Evolutionary conservation across 1,140 invertebrate species (phyloP), one percentile per base, ranked within the genome.

Genomic region (Amyelois transitella): DNA sequence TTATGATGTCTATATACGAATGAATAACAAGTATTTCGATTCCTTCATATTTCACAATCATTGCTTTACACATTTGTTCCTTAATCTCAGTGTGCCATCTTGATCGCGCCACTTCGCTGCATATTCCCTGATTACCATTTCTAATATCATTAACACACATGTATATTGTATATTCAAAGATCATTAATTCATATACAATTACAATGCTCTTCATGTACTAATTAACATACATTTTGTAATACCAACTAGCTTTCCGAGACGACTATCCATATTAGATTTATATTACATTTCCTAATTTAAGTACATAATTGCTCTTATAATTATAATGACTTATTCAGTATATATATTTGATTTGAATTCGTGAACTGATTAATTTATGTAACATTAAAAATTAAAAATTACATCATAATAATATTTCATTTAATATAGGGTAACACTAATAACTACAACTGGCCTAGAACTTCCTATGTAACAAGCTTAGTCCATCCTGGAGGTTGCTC

Each of bases 31-130:
- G 17, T 8, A 38, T 38, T 38, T 38, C 12, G n/a, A n/a, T n/a
- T n/a, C n/a, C n/a, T n/a, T n/a, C n/a, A n/a, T 38, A 38, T 38
- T 38, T 14, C 32, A 38, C 32, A 38, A 38, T 38, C n/a, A 38
- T 38, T 38, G 32, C n/a, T 14, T 38, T 14, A 14, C n/a, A 2
- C 32, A 38, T 48, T 52, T 14, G 10, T 18, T 48, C n/a, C n/a
- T n/a, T 38, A 56, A 63, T 66, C 64, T 63, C 45, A 50, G 55
- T 66, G 58, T 55, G 38, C 32, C 60, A 66, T 64, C 62, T 38
- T 14, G n/a, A 38, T 38, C 32, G n/a, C 32, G 5, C n/a, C 32
- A 38, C 32, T 38, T 38, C 12, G 32, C 32, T 38, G 32, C 32
- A 1, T 32, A 38, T 38, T 38, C 1, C 32, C 12, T 14, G 32